A percentile compares a stretch with the other conserved stretches of the same genome.
phyloP scores from a whole-genome alignment of 1,140 invertebrate species.

The Epicauta chinensis region DNA sequence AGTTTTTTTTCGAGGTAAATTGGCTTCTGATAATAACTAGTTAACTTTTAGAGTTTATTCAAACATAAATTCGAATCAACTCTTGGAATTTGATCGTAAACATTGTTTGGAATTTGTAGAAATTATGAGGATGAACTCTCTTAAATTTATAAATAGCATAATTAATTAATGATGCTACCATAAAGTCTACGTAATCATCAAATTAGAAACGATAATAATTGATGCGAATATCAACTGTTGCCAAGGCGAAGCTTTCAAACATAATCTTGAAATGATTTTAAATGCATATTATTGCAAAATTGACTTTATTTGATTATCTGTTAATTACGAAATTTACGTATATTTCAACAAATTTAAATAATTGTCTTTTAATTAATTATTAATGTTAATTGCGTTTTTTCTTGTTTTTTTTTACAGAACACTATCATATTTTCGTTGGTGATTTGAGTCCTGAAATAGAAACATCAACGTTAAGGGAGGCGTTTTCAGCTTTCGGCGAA shows the following conservation, averaged over 20 bases:
- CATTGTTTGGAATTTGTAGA: too few relatives aligned
- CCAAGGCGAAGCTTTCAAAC: constrained; percentile 1
- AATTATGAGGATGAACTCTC: neutral
- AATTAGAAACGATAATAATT: constrained; percentile 9
- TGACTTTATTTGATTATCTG: too few relatives aligned
- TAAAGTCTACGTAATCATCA: constrained; percentile 5
- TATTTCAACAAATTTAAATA: too few relatives aligned
- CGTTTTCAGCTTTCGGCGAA: constrained; percentile 96
- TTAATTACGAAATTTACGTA: too few relatives aligned
- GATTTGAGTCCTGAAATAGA: constrained; percentile 99
- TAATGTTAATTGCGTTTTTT: too few relatives aligned
- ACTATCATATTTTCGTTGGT: constrained; percentile 99
- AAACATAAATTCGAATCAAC: too few relatives aligned
- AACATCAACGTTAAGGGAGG: constrained; percentile 92
- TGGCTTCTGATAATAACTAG: too few relatives aligned
- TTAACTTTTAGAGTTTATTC: too few relatives aligned
- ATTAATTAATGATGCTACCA: constrained; percentile 9
- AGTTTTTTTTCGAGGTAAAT: too few relatives aligned
- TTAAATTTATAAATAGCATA: constrained; percentile 11
- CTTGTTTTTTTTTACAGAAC: constrained; percentile 60
- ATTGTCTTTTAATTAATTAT: constrained; percentile 8
- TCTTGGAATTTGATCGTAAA: too few relatives aligned
- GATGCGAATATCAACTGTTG: neutral
- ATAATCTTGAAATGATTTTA: neutral
- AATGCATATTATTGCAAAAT: too few relatives aligned